phyloP scores from a whole-genome alignment of 2,797 vertebrate species.

The Avahi laniger region DNA sequence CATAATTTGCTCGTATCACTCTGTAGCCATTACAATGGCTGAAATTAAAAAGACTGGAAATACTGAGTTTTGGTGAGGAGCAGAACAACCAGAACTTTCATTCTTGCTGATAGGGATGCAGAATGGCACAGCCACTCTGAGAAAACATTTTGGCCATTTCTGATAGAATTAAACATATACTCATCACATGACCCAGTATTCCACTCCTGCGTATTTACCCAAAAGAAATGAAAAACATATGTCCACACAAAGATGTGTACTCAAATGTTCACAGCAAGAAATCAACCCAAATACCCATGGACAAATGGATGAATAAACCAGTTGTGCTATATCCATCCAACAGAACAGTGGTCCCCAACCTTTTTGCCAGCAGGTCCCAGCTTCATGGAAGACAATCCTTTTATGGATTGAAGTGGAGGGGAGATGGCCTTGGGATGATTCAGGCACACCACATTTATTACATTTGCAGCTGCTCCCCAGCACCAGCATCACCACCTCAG shows the following conservation, averaged over 20 bases:
- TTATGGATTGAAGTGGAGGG: accelerated
- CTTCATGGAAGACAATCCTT: too few species aligned
- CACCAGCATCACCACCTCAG: too few species aligned
- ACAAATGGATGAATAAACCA: not conserved
- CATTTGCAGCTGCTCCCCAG: too few species aligned
- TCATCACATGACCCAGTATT: not conserved
- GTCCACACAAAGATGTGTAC: not conserved
- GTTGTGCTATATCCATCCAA: accelerated
- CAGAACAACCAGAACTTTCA: not conserved
- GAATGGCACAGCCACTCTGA: not conserved
- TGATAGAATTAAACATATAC: not conserved
- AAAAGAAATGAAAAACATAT: not conserved
- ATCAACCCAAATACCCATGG: not conserved
- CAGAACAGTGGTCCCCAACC: not conserved
- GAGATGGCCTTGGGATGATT: too few species aligned
- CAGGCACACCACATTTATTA: too few species aligned
- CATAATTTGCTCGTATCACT: not conserved
- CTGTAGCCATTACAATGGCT: not conserved
- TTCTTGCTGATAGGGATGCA: too few species aligned
- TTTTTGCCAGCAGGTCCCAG: too few species aligned
- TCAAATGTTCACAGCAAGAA: not conserved
- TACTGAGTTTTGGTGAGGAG: not conserved
- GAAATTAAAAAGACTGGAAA: not conserved
- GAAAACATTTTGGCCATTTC: not conserved
- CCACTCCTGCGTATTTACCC: not conserved